phyloP scores from a whole-genome alignment of 2,113 vertebrate species.

The Propithecus coquereli region DNA sequence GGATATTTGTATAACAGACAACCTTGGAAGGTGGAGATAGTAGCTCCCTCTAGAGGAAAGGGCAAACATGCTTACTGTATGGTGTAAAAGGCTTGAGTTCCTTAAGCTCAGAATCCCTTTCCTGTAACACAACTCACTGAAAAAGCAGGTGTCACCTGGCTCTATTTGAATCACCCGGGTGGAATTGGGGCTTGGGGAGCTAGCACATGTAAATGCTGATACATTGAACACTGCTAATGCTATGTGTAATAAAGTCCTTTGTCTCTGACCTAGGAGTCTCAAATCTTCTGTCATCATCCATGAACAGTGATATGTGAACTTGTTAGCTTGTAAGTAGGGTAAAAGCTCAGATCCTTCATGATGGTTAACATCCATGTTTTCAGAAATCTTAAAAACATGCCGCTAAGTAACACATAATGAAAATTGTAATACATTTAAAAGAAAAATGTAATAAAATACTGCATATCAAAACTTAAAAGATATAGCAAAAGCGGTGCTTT shows the following conservation, averaged over 20 bases:
- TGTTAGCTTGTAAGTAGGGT: background rate
- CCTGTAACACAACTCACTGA: background rate
- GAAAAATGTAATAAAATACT: background rate
- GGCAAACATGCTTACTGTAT: background rate
- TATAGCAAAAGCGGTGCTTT: background rate
- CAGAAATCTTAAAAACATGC: background rate
- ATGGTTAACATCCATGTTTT: background rate
- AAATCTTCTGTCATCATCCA: background rate
- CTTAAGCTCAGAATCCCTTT: background rate
- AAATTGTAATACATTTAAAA: background rate
- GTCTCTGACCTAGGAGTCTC: background rate
- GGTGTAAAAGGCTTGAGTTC: background rate
- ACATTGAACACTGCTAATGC: background rate
- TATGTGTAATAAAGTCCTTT: background rate
- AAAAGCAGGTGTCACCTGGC: background rate
- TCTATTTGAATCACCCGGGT: background rate
- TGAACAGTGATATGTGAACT: background rate
- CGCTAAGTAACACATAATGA: background rate
- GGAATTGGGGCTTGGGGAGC: background rate
- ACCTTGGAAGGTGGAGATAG: background rate
- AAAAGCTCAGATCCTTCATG: background rate
- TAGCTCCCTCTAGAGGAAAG: background rate
- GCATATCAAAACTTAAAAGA: background rate
- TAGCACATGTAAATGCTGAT: background rate
- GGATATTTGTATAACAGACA: background rate